Conservation (phyloP, 2,797 vertebrate species). For the Tauraco hartlaubi region DNA sequence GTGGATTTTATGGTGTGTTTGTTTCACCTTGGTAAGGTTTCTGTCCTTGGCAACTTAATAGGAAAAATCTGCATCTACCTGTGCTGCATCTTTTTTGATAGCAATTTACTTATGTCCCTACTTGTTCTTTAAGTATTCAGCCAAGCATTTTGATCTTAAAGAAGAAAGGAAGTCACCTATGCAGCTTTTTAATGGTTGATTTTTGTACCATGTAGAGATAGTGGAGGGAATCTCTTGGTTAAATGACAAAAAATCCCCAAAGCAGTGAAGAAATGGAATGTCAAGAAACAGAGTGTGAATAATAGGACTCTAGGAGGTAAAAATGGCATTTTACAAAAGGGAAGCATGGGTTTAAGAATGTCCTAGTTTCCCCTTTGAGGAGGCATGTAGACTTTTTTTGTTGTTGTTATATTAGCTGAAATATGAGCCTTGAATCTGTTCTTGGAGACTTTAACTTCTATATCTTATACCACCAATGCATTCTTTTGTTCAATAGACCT, state of each 20-base stretch:
- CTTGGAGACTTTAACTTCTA: neutral
- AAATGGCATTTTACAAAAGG: neutral
- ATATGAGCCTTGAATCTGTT: neutral
- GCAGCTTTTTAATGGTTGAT: neutral
- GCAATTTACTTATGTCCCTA: neutral
- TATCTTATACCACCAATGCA: neutral
- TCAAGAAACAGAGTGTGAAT: neutral
- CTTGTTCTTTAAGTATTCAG: neutral
- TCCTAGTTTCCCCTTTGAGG: neutral
- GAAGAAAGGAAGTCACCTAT: neutral
- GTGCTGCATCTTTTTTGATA: neutral
- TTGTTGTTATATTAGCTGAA: neutral
- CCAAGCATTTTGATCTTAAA: neutral
- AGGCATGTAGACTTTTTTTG: neutral
- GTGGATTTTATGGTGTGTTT: neutral
- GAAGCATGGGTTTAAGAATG: neutral
- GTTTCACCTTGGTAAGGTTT: neutral
- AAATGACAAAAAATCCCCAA: neutral
- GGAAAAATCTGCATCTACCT: neutral
- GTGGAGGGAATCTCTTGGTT: neutral
- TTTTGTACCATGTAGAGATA: neutral
- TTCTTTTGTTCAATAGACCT: conserved; percentile 76
- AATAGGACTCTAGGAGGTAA: neutral
- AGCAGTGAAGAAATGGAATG: neutral
- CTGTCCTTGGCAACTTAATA: neutral